A percentile compares a stretch with the other conserved stretches of the same genome.
Conservation (phyloP, 2,888 invertebrate species). For the Zaprionus obscuricornis region DNA sequence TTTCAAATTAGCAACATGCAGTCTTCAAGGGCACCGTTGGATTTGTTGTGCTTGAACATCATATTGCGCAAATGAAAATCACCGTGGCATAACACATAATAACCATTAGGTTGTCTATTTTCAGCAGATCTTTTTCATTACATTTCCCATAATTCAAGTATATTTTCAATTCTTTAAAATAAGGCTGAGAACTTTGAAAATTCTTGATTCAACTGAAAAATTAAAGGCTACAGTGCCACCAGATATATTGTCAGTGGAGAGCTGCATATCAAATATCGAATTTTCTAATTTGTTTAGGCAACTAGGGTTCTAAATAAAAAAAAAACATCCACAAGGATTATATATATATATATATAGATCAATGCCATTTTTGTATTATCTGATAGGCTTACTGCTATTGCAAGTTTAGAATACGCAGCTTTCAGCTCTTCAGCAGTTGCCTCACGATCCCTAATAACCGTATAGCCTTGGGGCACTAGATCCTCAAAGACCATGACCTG, state of each 20-base stretch:
- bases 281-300: constrained; percentile 67
- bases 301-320: constrained; percentile 27
- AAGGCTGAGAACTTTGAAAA: constrained; percentile 33
- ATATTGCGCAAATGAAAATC: constrained; percentile 69
- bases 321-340: not conserved
- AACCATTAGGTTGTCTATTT: constrained; percentile 26
- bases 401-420: constrained; percentile 79
- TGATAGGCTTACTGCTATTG: constrained; percentile 75
- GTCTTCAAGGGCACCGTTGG: constrained; percentile 36
- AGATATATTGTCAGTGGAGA: constrained; percentile 15
- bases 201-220: constrained; percentile 31
- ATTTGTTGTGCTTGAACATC: constrained; percentile 54
- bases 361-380: not conserved
- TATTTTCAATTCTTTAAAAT: constrained; percentile 33
- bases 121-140: constrained; percentile 14
- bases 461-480: constrained; percentile 53
- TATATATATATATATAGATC: not conserved
- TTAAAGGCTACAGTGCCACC: constrained; percentile 42
- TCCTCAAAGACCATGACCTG: constrained; percentile 73
- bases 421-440: constrained; percentile 80
- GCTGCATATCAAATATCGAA: constrained; percentile 67
- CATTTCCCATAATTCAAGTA: constrained; percentile 9
- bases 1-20: constrained; percentile 68
- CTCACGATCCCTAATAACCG: constrained; percentile 54
- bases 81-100: constrained; percentile 58